phyloP scores from a whole-genome alignment of 2,797 vertebrate species.

The Coregonus ussuriensis region DNA sequence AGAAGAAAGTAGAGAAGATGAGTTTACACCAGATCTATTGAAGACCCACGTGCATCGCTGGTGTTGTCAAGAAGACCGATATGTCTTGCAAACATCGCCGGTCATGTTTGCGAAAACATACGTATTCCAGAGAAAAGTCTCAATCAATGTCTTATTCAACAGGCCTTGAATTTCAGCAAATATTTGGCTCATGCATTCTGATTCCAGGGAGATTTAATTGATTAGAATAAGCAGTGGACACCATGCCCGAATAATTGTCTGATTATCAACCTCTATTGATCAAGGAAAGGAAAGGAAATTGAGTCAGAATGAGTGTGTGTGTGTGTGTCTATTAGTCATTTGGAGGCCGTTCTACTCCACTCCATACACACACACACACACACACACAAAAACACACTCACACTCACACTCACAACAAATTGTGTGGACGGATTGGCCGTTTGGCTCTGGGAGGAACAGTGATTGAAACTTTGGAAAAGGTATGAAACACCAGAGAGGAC shows the following conservation, averaged over 20 bases:
- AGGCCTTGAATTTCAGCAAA: constrained; percentile 21
- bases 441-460: constrained; percentile 52
- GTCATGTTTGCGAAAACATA: constrained; percentile 49
- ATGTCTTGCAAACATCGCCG: constrained; percentile 44
- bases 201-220: constrained; percentile 24
- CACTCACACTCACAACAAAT: constrained; percentile 23
- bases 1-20: constrained; percentile 87
- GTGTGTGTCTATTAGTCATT: constrained; percentile 1
- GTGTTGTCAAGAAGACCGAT: constrained; percentile 61
- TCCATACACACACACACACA: constrained; percentile 34
- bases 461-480: constrained; percentile 57
- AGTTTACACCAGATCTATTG: constrained; percentile 75
- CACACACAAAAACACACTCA: constrained; percentile 20
- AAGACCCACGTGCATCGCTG: constrained; percentile 77
- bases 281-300: constrained; percentile 15
- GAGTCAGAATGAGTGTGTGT: constrained; percentile 18
- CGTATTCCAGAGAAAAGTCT: constrained; percentile 42
- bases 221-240: constrained; percentile 35
- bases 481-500: constrained; percentile 81
- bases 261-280: constrained; percentile 32
- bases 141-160: constrained; percentile 32
- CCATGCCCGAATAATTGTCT: constrained; percentile 35
- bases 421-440: background rate
- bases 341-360: constrained; percentile 13
- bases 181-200: constrained; percentile 9